phyloP scores from a whole-genome alignment of 2,797 vertebrate species.

The Rhinophrynus dorsalis region DNA sequence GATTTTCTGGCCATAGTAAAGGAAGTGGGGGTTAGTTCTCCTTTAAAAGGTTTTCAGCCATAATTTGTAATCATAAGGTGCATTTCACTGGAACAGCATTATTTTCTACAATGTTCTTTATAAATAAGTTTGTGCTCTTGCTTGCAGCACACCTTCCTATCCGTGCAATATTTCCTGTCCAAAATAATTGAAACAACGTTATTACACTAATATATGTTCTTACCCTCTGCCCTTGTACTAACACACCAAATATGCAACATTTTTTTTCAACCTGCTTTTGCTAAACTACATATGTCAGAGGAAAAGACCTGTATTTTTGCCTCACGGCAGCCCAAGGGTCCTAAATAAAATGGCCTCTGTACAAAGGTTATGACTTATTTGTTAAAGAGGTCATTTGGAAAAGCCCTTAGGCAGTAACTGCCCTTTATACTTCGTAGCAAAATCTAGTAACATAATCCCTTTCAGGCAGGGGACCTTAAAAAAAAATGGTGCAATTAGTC shows the following conservation, averaged over 20 bases:
- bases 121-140: too few species aligned
- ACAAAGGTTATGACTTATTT: constrained; percentile 61
- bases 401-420: constrained; percentile 53
- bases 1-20: too few species aligned
- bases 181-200: constrained; percentile 8
- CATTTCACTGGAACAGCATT: not conserved
- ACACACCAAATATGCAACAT: constrained; percentile 28
- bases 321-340: constrained; percentile 53
- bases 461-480: constrained; percentile 68
- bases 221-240: constrained; percentile 53
- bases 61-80: not conserved
- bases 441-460: constrained; percentile 58
- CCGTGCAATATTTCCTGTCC: constrained; percentile 10
- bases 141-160: too few species aligned
- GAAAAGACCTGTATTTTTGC: constrained; percentile 51
- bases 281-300: constrained; percentile 53
- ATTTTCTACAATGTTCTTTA: not conserved
- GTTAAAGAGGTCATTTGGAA: constrained; percentile 69
- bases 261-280: constrained; percentile 48
- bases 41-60: too few species aligned
- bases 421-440: constrained; percentile 55
- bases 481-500: constrained; percentile 59
- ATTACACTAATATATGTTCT: constrained; percentile 36
- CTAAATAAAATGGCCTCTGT: constrained; percentile 55
- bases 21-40: too few species aligned